Evolutionary conservation across 2,797 vertebrate genomes (phyloP).

Genomic region (Helarctos malayanus): DNA sequence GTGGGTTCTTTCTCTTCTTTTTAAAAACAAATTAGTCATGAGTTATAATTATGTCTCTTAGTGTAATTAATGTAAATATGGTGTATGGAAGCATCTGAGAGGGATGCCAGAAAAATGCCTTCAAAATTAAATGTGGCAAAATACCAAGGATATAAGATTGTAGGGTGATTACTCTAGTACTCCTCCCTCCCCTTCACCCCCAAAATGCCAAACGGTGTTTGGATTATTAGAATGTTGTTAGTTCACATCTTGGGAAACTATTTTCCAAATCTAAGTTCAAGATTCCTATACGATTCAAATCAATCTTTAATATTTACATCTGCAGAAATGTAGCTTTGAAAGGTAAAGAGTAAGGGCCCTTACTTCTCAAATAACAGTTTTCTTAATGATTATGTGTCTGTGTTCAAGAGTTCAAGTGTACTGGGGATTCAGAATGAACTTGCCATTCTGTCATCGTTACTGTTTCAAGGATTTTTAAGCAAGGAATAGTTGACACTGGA

Average conservation of each 20-base stretch:
- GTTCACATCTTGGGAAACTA: background rate
- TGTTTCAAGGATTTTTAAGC: background rate
- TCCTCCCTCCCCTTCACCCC: background rate
- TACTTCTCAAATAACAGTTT: background rate
- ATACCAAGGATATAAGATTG: background rate
- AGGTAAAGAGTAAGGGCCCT: background rate
- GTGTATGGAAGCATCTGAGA: constrained; percentile 15
- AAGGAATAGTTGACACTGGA: background rate
- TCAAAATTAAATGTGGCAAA: constrained; percentile 31
- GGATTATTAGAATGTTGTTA: background rate
- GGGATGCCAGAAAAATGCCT: constrained; percentile 35
- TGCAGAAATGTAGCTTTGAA: background rate
- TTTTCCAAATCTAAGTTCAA: background rate
- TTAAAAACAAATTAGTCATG: constrained; percentile 79
- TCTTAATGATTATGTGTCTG: background rate
- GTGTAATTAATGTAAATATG: constrained; percentile 65
- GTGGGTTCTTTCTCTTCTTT: constrained; percentile 65
- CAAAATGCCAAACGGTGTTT: background rate
- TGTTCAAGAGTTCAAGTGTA: background rate
- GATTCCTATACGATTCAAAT: background rate
- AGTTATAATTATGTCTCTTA: constrained; percentile 69
- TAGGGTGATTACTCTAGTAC: background rate
- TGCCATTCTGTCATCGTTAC: background rate
- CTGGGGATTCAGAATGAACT: background rate
- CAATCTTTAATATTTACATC: background rate